These are phyloP conservation scores for Caenorhabditis remanei DNA, from an alignment of 1,140 invertebrate species.

Conservation along the genomic window DNA sequence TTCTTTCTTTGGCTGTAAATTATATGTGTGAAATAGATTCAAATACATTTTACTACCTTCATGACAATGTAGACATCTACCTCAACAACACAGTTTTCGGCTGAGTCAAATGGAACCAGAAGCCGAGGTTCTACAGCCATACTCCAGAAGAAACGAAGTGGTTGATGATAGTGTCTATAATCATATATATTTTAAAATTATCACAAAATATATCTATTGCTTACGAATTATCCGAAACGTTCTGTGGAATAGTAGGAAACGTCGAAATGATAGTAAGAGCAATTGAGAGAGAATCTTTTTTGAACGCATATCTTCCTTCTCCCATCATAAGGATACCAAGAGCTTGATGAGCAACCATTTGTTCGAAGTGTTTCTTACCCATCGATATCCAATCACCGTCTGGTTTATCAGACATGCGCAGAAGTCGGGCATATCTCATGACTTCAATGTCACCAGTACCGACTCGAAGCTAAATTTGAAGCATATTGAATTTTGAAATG, in stretches of 20 bases:
- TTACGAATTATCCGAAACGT: slow-evolving; percentile 36
- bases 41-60: background rate
- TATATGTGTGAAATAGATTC: background rate
- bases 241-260: slow-evolving; percentile 27
- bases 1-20: background rate
- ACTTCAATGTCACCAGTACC: slow-evolving; percentile 55
- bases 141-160: slow-evolving; percentile 60
- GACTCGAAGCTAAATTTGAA: slow-evolving; percentile 25
- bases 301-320: slow-evolving; percentile 52
- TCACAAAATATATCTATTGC: background rate
- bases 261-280: slow-evolving; percentile 55
- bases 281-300: slow-evolving; percentile 51
- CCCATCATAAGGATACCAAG: slow-evolving; percentile 57
- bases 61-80: background rate
- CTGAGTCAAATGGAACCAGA: slow-evolving; percentile 12
- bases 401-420: slow-evolving; percentile 23
- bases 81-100: slow-evolving; percentile 29
- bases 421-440: slow-evolving; percentile 10
- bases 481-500: background rate
- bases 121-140: slow-evolving; percentile 56
- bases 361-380: slow-evolving; percentile 45
- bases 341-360: slow-evolving; percentile 52
- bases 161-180: slow-evolving; percentile 58
- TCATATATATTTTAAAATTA: background rate
- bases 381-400: slow-evolving; percentile 42